A percentile compares a stretch with the other conserved stretches of the same genome.
phyloP scores from a whole-genome alignment of 2,113 vertebrate genomes.

The Apaloderma vittatum region DNA sequence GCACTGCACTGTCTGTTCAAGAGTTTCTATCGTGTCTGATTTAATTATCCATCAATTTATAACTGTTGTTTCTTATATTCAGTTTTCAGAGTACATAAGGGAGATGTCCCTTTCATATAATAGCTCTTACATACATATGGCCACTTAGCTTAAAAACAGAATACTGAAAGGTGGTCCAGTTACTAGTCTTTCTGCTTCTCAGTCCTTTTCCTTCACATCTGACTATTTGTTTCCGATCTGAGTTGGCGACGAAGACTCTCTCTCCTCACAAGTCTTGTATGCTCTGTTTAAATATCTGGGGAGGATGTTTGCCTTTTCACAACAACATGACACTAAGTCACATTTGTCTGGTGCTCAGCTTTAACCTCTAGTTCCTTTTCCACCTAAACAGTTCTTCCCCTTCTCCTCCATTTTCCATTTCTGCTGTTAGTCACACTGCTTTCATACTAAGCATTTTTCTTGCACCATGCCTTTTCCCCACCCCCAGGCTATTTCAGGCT shows the following conservation, averaged over 20 bases:
- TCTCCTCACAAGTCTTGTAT: background rate
- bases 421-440: background rate
- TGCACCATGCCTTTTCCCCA: background rate
- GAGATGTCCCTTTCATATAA: background rate
- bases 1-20: background rate
- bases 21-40: background rate
- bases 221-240: background rate
- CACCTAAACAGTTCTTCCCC: background rate
- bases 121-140: background rate
- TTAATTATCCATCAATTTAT: background rate
- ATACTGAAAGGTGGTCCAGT: background rate
- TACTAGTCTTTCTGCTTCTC: background rate
- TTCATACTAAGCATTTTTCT: background rate
- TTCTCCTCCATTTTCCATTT: conserved; percentile 4
- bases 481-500: background rate
- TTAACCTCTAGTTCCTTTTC: background rate
- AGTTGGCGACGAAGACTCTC: background rate
- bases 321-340: background rate
- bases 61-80: background rate
- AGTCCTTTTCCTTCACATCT: background rate
- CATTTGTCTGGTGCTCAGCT: background rate
- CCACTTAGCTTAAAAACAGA: background rate
- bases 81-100: background rate
- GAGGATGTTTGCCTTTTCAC: background rate
- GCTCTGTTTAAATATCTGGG: background rate